phyloP scores from a whole-genome alignment of 2,797 vertebrate species.

The Eulemur rubriventer region DNA sequence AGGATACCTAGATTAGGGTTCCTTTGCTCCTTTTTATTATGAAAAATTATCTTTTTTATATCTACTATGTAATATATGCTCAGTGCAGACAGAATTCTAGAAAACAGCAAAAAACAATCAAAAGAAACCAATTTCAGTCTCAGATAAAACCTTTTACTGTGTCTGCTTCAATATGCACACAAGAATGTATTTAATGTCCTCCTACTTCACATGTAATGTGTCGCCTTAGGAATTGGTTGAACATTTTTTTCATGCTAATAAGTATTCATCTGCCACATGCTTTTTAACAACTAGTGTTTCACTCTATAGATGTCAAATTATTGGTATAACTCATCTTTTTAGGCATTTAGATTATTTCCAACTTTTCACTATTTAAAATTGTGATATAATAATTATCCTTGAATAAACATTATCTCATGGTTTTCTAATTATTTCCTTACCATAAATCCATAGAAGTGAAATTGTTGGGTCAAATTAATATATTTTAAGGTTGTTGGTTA shows the following conservation, averaged over 20 bases:
- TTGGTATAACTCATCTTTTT: background rate
- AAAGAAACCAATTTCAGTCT: constrained; percentile 19
- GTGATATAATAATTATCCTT: background rate
- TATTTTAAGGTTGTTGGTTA: background rate
- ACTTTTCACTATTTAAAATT: constrained; percentile 12
- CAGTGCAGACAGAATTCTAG: background rate
- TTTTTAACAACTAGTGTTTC: background rate
- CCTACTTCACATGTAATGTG: background rate
- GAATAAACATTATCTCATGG: background rate
- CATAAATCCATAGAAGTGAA: background rate
- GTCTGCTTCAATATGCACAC: background rate
- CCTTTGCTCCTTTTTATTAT: background rate
- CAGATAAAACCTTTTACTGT: background rate
- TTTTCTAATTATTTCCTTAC: background rate
- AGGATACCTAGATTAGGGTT: background rate
- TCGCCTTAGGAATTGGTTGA: background rate
- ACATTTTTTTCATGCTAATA: background rate
- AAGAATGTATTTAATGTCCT: background rate
- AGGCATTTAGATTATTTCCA: background rate
- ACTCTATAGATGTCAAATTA: background rate
- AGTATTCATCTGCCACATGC: background rate
- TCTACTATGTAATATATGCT: background rate
- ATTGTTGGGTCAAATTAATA: background rate
- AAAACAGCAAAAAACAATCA: background rate
- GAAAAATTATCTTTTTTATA: background rate